Percentiles rank a stretch among this genome's conserved stretches.
Evolutionary conservation across 92 coral and sea anemone species (phyloP).

Genomic region (Desmophyllum pertusum): DNA sequence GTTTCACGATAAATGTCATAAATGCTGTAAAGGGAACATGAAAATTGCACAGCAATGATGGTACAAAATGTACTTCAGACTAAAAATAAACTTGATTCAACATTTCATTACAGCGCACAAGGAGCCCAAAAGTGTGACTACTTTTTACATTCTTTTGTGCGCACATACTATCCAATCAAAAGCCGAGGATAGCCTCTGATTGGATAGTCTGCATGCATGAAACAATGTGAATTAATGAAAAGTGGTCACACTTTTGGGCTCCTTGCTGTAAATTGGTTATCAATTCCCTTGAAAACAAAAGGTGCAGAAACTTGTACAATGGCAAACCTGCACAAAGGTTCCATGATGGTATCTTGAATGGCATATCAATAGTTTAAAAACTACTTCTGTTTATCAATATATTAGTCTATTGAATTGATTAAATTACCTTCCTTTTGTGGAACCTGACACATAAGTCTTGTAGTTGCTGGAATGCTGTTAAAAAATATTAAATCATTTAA

Average conservation of each 20-base stretch:
- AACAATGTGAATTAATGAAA: too few relatives aligned
- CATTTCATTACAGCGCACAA: too few relatives aligned
- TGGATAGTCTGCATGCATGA: too few relatives aligned
- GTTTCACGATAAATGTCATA: neutral
- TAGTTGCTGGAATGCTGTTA: conserved; percentile 40
- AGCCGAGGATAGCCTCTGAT: too few relatives aligned
- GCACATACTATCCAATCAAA: too few relatives aligned
- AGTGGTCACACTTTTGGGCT: too few relatives aligned
- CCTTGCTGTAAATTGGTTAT: neutral
- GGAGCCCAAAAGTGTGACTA: too few relatives aligned
- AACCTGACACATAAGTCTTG: conserved; percentile 54
- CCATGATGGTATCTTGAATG: neutral
- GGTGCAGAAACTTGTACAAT: neutral
- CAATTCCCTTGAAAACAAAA: neutral
- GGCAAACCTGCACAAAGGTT: too few relatives aligned
- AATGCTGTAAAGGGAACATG: neutral
- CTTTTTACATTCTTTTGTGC: too few relatives aligned
- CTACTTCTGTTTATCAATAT: neutral
- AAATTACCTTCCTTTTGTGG: conserved; percentile 35
- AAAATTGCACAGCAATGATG: neutral
- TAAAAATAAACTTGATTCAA: neutral
- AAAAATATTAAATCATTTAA: neutral
- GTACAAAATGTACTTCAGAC: neutral
- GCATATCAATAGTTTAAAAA: neutral
- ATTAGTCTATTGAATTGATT: too few relatives aligned